Evolutionary conservation across 2,888 invertebrate genomes (phyloP).

Genomic region (Entomobrya multifasciata): DNA sequence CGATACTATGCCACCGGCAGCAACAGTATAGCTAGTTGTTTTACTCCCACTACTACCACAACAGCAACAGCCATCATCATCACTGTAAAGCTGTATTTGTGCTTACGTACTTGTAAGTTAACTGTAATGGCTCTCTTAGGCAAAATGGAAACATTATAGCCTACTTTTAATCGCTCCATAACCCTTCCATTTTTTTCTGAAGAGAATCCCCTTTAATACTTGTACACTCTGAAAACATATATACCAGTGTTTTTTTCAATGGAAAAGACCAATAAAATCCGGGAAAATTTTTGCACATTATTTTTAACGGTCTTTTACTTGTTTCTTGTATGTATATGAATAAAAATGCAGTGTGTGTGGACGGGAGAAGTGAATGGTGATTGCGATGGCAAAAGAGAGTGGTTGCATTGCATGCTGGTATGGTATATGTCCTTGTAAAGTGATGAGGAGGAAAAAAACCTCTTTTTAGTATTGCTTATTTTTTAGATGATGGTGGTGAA

Average conservation of each 20-base stretch:
- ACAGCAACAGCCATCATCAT: slow-evolving; percentile 27
- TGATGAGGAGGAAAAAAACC: slow-evolving; percentile 37
- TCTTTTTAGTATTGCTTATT: slow-evolving; percentile 18
- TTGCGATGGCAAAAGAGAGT: slow-evolving; percentile 40
- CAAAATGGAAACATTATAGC: slow-evolving; percentile 72
- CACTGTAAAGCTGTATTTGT: slow-evolving; percentile 65
- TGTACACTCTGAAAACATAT: not conserved
- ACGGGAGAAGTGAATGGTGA: slow-evolving; percentile 30
- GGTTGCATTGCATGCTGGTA: not conserved
- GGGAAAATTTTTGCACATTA: slow-evolving; percentile 72
- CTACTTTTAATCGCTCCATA: slow-evolving; percentile 72
- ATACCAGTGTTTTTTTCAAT: slow-evolving; percentile 44
- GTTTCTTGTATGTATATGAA: no score
- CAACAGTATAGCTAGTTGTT: slow-evolving; percentile 34
- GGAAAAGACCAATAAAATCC: slow-evolving; percentile 68
- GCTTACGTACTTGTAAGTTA: slow-evolving; percentile 68
- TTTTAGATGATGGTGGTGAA: not conserved
- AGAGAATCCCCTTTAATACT: not conserved
- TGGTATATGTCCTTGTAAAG: slow-evolving; percentile 8
- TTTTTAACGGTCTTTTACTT: slow-evolving; percentile 58
- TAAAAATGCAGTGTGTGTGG: slow-evolving; percentile 11
- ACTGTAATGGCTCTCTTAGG: slow-evolving; percentile 73
- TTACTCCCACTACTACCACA: no score
- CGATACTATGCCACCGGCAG: not conserved
- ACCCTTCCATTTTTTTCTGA: slow-evolving; percentile 53